Evolutionary conservation across 2,797 vertebrate species (phyloP), one percentile per base, ranked within the genome.

Genomic region (Cuculus canorus): DNA sequence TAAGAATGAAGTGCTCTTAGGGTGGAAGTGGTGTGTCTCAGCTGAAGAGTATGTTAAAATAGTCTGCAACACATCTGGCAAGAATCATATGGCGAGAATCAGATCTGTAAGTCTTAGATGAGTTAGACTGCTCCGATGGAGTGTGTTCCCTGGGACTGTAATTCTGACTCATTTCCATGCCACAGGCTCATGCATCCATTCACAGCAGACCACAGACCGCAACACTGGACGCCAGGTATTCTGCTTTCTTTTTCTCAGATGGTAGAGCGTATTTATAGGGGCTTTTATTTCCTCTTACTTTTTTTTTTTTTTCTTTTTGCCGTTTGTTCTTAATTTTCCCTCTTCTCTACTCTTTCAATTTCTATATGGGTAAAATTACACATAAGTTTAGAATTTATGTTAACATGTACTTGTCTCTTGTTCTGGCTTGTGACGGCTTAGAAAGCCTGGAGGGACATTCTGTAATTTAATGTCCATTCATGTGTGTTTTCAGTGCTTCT

Each of bases 401-500:
- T 88, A 84, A 81, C 50, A 4, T 90, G 54, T 33, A 75, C 48
- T 84, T 56, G 15, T 88, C 59, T 86, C 21, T 47, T 76, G 39
- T 56, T 92, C 43, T 52, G 71, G 54, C 60, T 92, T 47, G 17
- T 70, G 92, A 83, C 13, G 54, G 71, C 59, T 84, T 84, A 86
- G 63, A 84, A 92, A 89, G 86, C 88, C 90, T 73, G 56, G 48
- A 89, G 87, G 85, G 64, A 81, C 86, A 82, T 76, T 59, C 57
- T 88, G 54, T 83, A 69, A 77, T 85, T 94, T 79, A 63, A 66
- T 88, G 92, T 93, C 66, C 72, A 82, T 91, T 89, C 89, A 81
- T 88, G 85, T 91, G 66, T 90, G 27, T 78, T 88, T 92, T 95
- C 80, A 90, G 85, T 72, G 69, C 65, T 96, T 94, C 25, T 39